phyloP scores from a whole-genome alignment of 2,888 invertebrate species.

The Eupithecia subfuscata region DNA sequence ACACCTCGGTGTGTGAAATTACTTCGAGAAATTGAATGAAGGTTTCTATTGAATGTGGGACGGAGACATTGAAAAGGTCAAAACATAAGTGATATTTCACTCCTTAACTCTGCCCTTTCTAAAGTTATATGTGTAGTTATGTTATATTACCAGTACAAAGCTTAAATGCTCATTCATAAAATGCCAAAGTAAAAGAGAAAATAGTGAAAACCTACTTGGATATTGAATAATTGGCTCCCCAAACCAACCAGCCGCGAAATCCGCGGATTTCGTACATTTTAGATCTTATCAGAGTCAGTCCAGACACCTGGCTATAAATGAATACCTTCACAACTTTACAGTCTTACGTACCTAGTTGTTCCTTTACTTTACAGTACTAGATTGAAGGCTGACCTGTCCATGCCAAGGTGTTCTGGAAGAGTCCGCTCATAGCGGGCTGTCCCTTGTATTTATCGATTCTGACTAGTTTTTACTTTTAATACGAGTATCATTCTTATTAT shows the following conservation, averaged over 20 bases:
- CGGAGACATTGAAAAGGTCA: constrained; percentile 25
- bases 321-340: background rate
- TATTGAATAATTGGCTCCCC: background rate
- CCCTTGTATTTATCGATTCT: background rate
- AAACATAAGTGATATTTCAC: constrained; percentile 27
- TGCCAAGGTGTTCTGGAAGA: background rate
- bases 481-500: too few relatives aligned
- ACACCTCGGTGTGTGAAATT: constrained; percentile 17
- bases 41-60: constrained; percentile 32
- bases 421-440: background rate
- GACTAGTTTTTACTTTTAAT: background rate
- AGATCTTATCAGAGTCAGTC: background rate
- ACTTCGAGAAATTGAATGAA: constrained; percentile 25
- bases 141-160: background rate
- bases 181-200: constrained; percentile 13
- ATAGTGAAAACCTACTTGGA: background rate
- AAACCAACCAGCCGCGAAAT: background rate
- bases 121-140: constrained; percentile 10
- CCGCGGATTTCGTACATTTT: background rate
- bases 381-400: background rate
- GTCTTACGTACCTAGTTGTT: background rate
- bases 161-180: constrained; percentile 13
- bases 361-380: background rate
- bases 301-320: background rate
- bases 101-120: constrained; percentile 19